phyloP scores from a whole-genome alignment of 2,888 invertebrate species.

The Chorisops tibialis region DNA sequence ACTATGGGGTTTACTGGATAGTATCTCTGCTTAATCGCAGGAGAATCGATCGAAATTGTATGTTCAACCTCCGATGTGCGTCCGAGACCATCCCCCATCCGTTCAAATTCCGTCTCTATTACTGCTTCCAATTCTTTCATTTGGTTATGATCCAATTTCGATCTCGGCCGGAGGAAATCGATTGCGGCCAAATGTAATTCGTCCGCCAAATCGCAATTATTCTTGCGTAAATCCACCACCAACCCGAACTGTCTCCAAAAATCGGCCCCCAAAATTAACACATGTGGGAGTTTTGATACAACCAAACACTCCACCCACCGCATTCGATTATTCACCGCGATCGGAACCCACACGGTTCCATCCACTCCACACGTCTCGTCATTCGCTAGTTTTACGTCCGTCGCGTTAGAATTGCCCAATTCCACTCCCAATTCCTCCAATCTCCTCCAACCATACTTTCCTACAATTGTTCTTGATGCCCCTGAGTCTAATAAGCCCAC shows the following conservation, averaged over 20 bases:
- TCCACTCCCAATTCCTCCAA: slow-evolving; percentile 1
- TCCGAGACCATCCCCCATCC: neutral
- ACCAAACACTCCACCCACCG: no score
- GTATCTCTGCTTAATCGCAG: slow-evolving; percentile 33
- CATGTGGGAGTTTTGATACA: no score
- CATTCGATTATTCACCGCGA: neutral
- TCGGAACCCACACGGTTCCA: neutral
- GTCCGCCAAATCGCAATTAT: neutral
- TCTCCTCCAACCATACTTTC: neutral
- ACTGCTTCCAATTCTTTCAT: neutral
- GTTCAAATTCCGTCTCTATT: neutral
- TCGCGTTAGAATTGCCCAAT: neutral
- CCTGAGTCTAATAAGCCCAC: slow-evolving; percentile 27
- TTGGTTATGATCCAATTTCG: neutral
- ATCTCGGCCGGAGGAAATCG: neutral
- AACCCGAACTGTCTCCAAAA: neutral
- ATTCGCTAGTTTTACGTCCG: slow-evolving; percentile 6
- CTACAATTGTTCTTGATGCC: slow-evolving; percentile 21
- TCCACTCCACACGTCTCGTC: neutral
- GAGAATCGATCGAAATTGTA: slow-evolving; percentile 22
- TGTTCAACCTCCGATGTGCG: slow-evolving; percentile 16
- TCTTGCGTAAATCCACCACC: neutral
- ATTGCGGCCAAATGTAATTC: neutral
- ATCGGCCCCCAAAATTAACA: neutral
- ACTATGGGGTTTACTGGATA: slow-evolving; percentile 37